Evolutionary conservation across 64 coral and sea anemone genomes (phyloP).

Genomic region (Stichodactyla mertensii): DNA sequence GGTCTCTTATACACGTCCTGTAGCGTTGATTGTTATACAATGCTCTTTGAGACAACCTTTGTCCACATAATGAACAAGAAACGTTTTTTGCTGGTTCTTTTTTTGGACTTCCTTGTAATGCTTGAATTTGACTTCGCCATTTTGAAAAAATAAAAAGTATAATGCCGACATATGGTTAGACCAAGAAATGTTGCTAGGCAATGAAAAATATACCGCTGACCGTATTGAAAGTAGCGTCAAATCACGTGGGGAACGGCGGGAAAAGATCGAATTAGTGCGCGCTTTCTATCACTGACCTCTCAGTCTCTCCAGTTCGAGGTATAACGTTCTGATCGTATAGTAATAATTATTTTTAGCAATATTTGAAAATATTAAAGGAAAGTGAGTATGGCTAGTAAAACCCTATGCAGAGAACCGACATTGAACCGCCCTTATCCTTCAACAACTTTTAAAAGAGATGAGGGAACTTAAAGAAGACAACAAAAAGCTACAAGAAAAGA

Average conservation of each 20-base stretch:
- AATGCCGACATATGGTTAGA: not conserved
- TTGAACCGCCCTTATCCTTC: not conserved
- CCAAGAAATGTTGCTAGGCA: not conserved
- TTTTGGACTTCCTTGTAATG: not conserved
- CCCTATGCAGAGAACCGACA: not conserved
- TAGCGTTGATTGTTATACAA: not conserved
- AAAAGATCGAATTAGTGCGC: not conserved
- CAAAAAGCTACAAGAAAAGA: not conserved
- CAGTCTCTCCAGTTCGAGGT: not conserved
- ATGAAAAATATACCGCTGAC: too few species aligned
- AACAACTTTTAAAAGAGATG: not conserved
- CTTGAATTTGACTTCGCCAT: not conserved
- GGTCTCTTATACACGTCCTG: not conserved
- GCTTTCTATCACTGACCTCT: too few species aligned
- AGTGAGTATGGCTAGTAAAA: not conserved
- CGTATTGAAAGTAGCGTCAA: not conserved
- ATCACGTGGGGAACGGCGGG: not conserved
- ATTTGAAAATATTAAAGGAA: not conserved
- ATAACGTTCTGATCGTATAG: not conserved
- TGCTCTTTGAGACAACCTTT: not conserved
- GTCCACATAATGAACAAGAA: not conserved
- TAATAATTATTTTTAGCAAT: not conserved
- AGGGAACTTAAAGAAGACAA: not conserved
- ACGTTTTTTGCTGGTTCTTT: not conserved
- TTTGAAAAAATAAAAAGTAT: not conserved